phyloP scores from a whole-genome alignment of 2,113 vertebrate genomes.

The Gallinago paraguaiae region DNA sequence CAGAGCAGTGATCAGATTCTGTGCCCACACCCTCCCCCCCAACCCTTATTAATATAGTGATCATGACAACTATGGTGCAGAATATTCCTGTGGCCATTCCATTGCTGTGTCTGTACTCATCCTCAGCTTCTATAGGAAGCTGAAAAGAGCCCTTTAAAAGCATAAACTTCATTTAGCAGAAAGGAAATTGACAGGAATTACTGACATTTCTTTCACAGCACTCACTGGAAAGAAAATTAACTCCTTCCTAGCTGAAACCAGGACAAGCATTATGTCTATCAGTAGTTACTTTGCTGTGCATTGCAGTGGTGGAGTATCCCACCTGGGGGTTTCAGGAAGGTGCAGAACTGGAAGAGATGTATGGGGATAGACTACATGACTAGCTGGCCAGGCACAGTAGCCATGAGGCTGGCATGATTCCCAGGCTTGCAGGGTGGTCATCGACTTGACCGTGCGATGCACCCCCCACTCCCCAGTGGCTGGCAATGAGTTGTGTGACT shows the following conservation, averaged over 20 bases:
- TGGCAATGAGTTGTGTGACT: background rate
- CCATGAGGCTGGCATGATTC: background rate
- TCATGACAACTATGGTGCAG: background rate
- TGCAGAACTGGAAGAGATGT: background rate
- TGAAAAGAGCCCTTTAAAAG: background rate
- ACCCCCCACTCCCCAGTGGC: background rate
- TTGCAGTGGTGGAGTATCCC: background rate
- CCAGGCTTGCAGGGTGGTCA: background rate
- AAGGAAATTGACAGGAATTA: background rate
- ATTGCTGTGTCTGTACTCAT: background rate
- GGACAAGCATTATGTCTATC: background rate
- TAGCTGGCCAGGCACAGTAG: background rate
- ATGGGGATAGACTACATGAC: background rate
- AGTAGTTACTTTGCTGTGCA: background rate
- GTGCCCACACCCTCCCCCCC: background rate
- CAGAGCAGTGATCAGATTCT: background rate
- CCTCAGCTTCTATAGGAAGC: background rate
- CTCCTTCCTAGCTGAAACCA: background rate
- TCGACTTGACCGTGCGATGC: background rate
- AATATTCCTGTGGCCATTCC: background rate
- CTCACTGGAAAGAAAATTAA: background rate
- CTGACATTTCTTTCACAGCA: background rate
- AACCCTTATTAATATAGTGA: background rate
- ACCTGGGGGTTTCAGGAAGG: background rate
- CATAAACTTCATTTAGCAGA: background rate